Evolutionary conservation across 2,888 invertebrate genomes (phyloP), one percentile per base, ranked within the genome.

Genomic region (Plemyria rubiginata): DNA sequence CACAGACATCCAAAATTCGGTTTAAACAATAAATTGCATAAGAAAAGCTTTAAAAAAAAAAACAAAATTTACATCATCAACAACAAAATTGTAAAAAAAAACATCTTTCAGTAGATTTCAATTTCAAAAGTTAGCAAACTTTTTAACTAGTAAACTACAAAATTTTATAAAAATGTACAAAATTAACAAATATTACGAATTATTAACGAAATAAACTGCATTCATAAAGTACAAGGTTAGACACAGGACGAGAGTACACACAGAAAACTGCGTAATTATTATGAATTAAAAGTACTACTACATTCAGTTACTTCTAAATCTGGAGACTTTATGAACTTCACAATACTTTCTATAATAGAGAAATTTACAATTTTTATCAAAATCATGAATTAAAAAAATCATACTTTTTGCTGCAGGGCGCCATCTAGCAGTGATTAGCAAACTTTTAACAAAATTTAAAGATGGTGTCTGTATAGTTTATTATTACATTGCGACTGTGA

Each of bases 1-100:
- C 74, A 76, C 54, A 68, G 51, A 67, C 63, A 52, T 66, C 36
- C 62, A 73, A 75, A 76, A 80, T 77, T 80, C 76, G 70, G 72
- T 71, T 59, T 72, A 16, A 45, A 45, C 6, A 36, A 36, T 36
- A 8, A 32, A 36, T 9, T 9, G 36, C 16, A 2, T 13, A 36
- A 52, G 32, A 51, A 55, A 58, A 49, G 28, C 38, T 50, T 53
- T 28, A 51, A 9, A 60, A 28, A 52, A n/a, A 65, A 43, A 49
- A 74, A 77, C 60, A 71, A 75, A 77, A 79, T 73, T 12, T 77
- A 75, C 76, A 75, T 61, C 76, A 68, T 7, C 62, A 15, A 16
- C 22, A 45, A 3, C 2, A 28, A 15, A 40, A 55, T 36, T 48
- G 0, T 28, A 43, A 43, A 53, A 38, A 9, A 11, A 53, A 43